Evolutionary conservation across 2,797 vertebrate genomes (phyloP), one percentile per base, ranked within the genome.

Genomic region (Morus bassanus): DNA sequence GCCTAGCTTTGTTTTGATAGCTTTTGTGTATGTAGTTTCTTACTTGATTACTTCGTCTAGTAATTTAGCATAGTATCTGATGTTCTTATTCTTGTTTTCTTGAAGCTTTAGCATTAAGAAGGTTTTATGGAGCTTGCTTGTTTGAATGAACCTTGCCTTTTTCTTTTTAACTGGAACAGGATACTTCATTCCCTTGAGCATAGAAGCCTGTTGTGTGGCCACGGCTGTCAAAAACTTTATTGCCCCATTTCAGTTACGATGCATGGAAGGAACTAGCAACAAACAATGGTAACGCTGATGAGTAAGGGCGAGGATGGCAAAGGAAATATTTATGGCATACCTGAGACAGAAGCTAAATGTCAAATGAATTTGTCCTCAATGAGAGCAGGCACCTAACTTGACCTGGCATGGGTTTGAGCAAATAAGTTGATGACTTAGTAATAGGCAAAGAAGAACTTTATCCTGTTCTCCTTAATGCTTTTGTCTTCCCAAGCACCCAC

Each of bases 141-240:
- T 73, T 85, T 91, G 13, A 23, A 6, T 10, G 1, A 61, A 3
- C 4, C 14, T 54, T 45, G 6, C 13, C 18, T 72, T 43, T 43
- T 57, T 54, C 3, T 77, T 73, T 93, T 65, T 53, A 45, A 12
- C 24, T 50, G 23, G 30, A 65, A 61, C 10, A n/a, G 11, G 28
- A 30, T 56, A 13, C 9, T 86, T 85, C 2, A 5, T 85, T 93
- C 54, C 35, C 33, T 81, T 50, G 17, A 59, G 15, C 2, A 7
- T 10, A 30, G 18, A 43, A 70, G 11, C 10, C 12, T 78, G 14
- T 35, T 79, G 19, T 0, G 0, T 54, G n/a, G 6, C 18, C 1
- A 8, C 41, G 25, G 10, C 33, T 28, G 3, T 65, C 37, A 64
- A 79, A 85, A 91, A 19, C 28, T 46, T 64, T 23, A 27, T 57